Base-by-base conservation (phyloP, 1,140 invertebrate species). In the Pseudobourletiella spinata region DNA sequence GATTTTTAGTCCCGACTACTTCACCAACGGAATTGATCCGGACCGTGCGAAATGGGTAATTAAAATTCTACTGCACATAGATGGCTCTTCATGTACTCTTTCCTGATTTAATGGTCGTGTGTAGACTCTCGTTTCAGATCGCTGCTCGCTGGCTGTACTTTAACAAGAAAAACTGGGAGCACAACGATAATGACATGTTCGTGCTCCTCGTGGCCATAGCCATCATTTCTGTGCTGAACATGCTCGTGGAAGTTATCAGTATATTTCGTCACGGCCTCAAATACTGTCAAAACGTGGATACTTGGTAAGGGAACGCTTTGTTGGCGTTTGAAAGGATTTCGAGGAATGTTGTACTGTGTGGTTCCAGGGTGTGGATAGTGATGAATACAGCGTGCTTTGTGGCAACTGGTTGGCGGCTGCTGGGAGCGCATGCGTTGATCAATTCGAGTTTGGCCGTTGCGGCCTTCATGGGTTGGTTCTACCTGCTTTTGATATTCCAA, bases 381-480 rank as follows among this genome's bases (percentile, higher is more conserved):
- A 39, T 39, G 32, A 39, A 39, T 39, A 11, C n/a, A 8, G 8
- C n/a, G 8, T 39, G 32, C 32, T 8, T 39, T 8, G 32, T 39
- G 8, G 32, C 32, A 39, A 11, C n/a, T 39, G 8, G n/a, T 11
- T 39, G 32, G 32, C 32, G 32, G 32, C 8, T 11, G 32, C 8
- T 39, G 8, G n/a, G 8, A 39, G n/a, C n/a, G 8, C 32, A n/a
- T 8, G 8, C 32, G 32, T 11, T 39, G n/a, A 39, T 39, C 32
- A 39, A 39, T 39, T n/a, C 32, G 32, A 39, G 32, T 39, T 39
- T 39, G n/a, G 32, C 89, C 1, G 76, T 91, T 1, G 86, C 88
- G 0, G 83, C 90, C 1, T 92, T 93, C 72, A 72, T 91, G 6
- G 84, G 86, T 39, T 93, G 90, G 90, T 89, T 92, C 67, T 86